Evolutionary conservation across 2,113 vertebrate species (phyloP), one percentile per base, ranked within the genome.

Genomic region (Chaetorhynchus papuensis): DNA sequence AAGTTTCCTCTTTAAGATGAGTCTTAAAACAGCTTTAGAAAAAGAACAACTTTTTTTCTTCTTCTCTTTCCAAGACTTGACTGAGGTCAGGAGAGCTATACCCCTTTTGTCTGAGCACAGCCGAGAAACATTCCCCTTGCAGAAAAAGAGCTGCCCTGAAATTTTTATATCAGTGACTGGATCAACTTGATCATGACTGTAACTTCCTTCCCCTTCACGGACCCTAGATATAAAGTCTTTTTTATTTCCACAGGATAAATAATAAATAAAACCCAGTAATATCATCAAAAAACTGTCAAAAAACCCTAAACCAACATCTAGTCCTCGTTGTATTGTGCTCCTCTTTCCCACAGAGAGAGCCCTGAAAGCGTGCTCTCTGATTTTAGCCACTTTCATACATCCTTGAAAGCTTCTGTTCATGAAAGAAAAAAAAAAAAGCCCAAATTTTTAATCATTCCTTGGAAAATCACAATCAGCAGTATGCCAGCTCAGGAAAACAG

Each of bases 321-420:
- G 14, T 63, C 24, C 64, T 69, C 4, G 0, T 39, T 70, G 11
- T 21, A 45, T 1, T 53, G 8, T 5, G 0, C 41, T 87, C 12
- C 4, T 50, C 44, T 75, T 71, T 14, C 44, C 71, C 21, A 30
- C 1, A 52, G 9, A 35, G 7, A 21, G 7, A 66, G 22, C 20
- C n/a, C 30, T 13, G 2, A 50, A 70, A 82, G 13, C 7, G 6
- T 52, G 31, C 41, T 61, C 15, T 53, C 59, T 9, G 15, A 10
- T 37, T 85, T 85, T 27, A 60, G 47, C 24, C 27, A 27, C 35
- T 71, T 85, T 14, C 41, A 64, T 5, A 41, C 11, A 59, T 8
- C 7, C 24, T 24, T 44, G 3, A 1, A 71, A 10, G 33, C 11
- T 57, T 78, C 54, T 9, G 7, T 10, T 47, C 3, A 0, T 7